phyloP scores from a whole-genome alignment of 2,797 vertebrate species.

The Malurus splendens region DNA sequence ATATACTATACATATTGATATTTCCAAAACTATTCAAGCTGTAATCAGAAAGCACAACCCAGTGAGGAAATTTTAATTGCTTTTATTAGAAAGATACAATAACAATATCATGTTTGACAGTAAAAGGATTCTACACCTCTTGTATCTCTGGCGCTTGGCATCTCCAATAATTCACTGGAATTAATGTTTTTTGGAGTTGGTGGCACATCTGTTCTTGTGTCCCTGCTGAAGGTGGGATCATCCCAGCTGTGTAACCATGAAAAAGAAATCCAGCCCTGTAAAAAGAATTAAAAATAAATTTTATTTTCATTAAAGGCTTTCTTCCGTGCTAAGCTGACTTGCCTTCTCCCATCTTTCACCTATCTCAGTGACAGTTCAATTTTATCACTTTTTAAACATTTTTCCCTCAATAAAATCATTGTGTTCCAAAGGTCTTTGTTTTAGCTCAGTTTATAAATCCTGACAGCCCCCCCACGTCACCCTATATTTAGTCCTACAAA shows the following conservation, averaged over 20 bases:
- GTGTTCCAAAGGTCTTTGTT: neutral
- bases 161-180: neutral
- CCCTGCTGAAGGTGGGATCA: neutral
- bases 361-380: accelerated
- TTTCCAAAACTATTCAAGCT: neutral
- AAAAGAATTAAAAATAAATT: neutral
- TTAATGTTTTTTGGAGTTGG: accelerated
- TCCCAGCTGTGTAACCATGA: accelerated
- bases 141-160: neutral
- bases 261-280: neutral
- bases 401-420: neutral
- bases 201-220: accelerated
- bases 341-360: neutral
- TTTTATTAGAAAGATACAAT: accelerated
- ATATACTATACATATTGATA: neutral
- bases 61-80: neutral
- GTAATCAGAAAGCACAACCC: neutral
- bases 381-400: neutral
- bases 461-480: accelerated
- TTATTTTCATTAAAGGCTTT: neutral
- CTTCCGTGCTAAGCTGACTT: neutral
- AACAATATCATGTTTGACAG: accelerated
- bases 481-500: neutral
- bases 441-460: neutral
- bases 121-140: no score